Evolutionary conservation across 2,888 invertebrate species (phyloP).

Genomic region (Cheiracanthium punctorium): DNA sequence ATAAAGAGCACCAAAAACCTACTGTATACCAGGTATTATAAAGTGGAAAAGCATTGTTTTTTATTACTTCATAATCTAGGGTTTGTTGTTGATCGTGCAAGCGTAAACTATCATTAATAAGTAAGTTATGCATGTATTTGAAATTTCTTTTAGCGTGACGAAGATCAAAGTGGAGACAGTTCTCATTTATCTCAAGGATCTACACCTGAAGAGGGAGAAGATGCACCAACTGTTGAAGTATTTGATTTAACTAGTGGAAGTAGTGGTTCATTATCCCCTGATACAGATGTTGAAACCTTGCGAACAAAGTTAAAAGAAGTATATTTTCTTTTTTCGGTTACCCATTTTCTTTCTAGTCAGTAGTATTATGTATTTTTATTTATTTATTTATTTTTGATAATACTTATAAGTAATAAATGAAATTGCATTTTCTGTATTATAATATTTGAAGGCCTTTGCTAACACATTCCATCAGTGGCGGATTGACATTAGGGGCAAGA

Average conservation of each 20-base stretch:
- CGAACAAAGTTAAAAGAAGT: conserved; percentile 77
- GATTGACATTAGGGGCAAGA: too few relatives aligned
- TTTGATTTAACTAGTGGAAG: conserved; percentile 74
- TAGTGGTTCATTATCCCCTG: conserved; percentile 75
- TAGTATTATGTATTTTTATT: neutral
- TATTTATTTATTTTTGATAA: neutral
- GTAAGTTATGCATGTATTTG: too few relatives aligned
- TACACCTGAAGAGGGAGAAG: conserved; percentile 73
- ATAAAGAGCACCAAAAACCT: conserved; percentile 90
- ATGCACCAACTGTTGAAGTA: conserved; percentile 72
- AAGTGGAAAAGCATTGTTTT: too few relatives aligned
- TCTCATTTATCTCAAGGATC: conserved; percentile 70
- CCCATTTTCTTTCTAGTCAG: too few relatives aligned
- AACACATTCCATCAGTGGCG: too few relatives aligned
- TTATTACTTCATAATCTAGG: too few relatives aligned
- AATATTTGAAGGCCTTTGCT: too few relatives aligned
- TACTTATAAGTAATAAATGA: too few relatives aligned
- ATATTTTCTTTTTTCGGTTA: neutral
- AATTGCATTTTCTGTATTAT: too few relatives aligned
- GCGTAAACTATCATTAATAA: too few relatives aligned
- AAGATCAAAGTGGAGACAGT: conserved; percentile 68
- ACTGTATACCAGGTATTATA: conserved; percentile 77
- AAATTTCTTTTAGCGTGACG: conserved; percentile 40
- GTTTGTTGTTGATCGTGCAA: too few relatives aligned
- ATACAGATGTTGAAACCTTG: conserved; percentile 76